Evolutionary conservation across 2,888 invertebrate species (phyloP).

Genomic region (Caenorhabditis japonica): DNA sequence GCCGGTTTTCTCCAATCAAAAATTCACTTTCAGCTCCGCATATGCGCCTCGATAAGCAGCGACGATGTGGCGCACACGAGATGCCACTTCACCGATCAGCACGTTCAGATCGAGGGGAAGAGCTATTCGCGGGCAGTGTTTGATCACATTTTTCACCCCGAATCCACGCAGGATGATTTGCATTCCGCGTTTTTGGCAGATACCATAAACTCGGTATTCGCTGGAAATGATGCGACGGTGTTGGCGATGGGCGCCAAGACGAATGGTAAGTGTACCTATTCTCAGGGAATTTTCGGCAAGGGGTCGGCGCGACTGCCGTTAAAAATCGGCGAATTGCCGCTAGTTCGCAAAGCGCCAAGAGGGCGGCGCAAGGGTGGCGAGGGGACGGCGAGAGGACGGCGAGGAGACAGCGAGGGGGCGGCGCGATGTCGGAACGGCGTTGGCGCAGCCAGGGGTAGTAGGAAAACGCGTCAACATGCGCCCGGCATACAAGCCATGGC

Average conservation of each 20-base stretch:
- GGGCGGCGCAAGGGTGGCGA: too few relatives aligned
- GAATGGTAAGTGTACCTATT: conserved; percentile 40
- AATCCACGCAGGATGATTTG: conserved; percentile 84
- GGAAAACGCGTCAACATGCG: too few relatives aligned
- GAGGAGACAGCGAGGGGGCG: too few relatives aligned
- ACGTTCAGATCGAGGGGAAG: conserved; percentile 43
- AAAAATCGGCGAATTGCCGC: too few relatives aligned
- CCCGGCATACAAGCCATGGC: too few relatives aligned
- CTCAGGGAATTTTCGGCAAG: too few relatives aligned
- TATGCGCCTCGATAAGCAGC: conserved; percentile 42
- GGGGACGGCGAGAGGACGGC: too few relatives aligned
- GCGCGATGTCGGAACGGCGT: too few relatives aligned
- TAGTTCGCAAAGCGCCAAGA: too few relatives aligned
- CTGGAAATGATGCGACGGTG: conserved; percentile 79
- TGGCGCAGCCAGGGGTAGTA: too few relatives aligned
- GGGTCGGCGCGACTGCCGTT: too few relatives aligned
- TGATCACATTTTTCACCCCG: conserved; percentile 62
- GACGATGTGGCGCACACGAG: conserved; percentile 41
- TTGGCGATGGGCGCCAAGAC: conserved; percentile 78
- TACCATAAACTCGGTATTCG: conserved; percentile 86
- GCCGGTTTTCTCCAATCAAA: too few relatives aligned
- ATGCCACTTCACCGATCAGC: conserved; percentile 40
- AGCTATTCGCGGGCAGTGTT: conserved; percentile 58
- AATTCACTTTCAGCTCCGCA: conserved; percentile 48
- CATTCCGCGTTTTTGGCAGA: conserved; percentile 92